phyloP scores from a whole-genome alignment of 2,113 vertebrate genomes.

The Pogona vitticeps region DNA sequence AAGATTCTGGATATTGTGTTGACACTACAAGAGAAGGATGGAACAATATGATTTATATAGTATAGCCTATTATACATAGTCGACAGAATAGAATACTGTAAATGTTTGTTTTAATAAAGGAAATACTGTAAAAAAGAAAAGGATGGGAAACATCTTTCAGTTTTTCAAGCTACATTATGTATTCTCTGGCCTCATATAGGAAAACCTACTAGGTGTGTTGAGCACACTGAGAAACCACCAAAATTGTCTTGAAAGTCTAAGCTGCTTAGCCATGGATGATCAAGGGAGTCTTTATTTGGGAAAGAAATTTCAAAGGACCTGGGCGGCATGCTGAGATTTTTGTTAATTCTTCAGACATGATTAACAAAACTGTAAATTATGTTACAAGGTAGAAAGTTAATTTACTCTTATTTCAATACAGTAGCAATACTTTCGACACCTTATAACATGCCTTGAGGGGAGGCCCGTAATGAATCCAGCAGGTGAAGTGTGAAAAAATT shows the following conservation, averaged over 20 bases:
- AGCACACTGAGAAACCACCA: not conserved
- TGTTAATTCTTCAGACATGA: not conserved
- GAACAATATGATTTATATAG: not conserved
- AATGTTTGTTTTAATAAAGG: too few relatives aligned
- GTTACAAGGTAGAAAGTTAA: not conserved
- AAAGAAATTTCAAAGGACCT: not conserved
- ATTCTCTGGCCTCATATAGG: not conserved
- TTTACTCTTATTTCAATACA: not conserved
- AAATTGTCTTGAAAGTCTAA: not conserved
- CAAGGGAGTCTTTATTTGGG: not conserved
- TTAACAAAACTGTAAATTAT: not conserved
- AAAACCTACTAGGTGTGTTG: not conserved
- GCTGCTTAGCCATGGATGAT: not conserved
- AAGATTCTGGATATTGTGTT: too few relatives aligned
- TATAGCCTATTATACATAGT: not conserved
- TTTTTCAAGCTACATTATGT: not conserved
- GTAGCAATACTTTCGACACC: not conserved
- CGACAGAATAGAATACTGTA: too few relatives aligned
- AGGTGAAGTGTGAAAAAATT: not conserved
- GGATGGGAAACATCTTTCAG: not conserved
- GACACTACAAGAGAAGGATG: too few relatives aligned
- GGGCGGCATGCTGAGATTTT: not conserved
- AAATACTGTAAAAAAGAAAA: not conserved
- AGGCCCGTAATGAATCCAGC: not conserved
- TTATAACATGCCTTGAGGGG: not conserved